A percentile compares a stretch with the other conserved stretches of the same genome.
Conservation (phyloP, 2,797 vertebrate genomes). For the Hoplostethus atlanticus region DNA sequence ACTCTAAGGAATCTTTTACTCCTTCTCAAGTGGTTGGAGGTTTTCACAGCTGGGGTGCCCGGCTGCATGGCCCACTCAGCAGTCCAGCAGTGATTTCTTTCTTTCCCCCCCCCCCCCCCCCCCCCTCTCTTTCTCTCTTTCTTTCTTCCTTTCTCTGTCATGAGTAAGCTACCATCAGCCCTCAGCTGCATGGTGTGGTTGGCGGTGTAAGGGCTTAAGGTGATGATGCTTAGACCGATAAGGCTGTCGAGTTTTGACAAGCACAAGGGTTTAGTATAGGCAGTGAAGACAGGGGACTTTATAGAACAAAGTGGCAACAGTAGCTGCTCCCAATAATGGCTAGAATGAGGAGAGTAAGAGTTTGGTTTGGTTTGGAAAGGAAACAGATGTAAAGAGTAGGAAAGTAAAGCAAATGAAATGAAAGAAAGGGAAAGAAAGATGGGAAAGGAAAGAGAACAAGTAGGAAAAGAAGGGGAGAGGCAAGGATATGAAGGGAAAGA, state of each 20-base stretch:
- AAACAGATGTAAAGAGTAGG: conserved; percentile 18
- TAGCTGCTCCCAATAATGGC: conserved; percentile 7
- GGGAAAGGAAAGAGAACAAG: neutral
- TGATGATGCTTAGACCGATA: conserved; percentile 54
- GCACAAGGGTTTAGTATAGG: conserved; percentile 29
- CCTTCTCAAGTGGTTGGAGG: conserved; percentile 73
- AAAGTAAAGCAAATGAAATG: conserved; percentile 39
- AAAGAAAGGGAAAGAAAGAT: neutral
- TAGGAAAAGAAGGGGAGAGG: neutral
- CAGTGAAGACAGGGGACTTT: conserved; percentile 17
- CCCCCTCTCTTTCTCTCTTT: neutral
- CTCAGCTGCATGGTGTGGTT: conserved; percentile 8
- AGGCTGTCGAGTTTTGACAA: conserved; percentile 59
- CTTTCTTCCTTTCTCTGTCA: conserved; percentile 13
- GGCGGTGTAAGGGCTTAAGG: conserved; percentile 21
- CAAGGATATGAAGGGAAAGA: neutral
- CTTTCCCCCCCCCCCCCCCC: neutral
- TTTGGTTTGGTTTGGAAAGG: conserved; percentile 26
- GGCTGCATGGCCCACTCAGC: conserved; percentile 31
- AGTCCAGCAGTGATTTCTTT: conserved; percentile 35
- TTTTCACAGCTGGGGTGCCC: conserved; percentile 70
- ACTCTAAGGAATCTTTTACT: conserved; percentile 69
- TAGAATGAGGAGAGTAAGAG: conserved; percentile 25
- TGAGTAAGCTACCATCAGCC: conserved; percentile 29
- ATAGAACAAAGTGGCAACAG: conserved; percentile 22